A percentile compares a stretch with the other conserved stretches of the same genome.
Conservation (phyloP, 2,888 invertebrate genomes). For the Mycalesis mineus region DNA sequence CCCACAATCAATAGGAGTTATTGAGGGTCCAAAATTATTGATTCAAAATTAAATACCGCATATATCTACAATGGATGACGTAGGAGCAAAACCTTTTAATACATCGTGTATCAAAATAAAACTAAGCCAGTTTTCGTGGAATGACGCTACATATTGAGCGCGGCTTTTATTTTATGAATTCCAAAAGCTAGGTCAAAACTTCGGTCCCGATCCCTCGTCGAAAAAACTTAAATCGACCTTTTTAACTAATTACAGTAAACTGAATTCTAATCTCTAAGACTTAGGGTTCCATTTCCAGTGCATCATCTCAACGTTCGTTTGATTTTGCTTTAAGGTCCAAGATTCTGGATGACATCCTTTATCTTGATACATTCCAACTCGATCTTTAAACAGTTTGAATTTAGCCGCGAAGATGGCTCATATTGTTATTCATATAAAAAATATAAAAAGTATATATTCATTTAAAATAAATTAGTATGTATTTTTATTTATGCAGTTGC, state of each 20-base stretch:
- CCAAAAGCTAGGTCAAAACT: conserved; percentile 72
- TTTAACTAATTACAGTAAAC: conserved; percentile 29
- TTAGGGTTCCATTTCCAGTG: conserved; percentile 43
- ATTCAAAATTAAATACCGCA: background rate
- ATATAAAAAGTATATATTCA: too few relatives aligned
- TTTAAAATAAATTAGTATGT: too few relatives aligned
- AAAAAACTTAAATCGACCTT: conserved; percentile 46
- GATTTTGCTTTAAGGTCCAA: conserved; percentile 54
- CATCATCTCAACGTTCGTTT: conserved; percentile 34
- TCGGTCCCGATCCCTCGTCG: conserved; percentile 53
- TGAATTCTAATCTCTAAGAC: conserved; percentile 40
- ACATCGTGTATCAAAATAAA: conserved; percentile 9
- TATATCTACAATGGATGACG: background rate
- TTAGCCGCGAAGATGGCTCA: conserved; percentile 39
- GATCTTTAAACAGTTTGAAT: conserved; percentile 57
- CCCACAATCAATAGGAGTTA: too few relatives aligned
- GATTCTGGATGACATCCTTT: conserved; percentile 75
- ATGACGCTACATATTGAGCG: conserved; percentile 54
- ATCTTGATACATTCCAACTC: conserved; percentile 71
- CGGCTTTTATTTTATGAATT: conserved; percentile 71
- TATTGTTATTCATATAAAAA: conserved; percentile 11
- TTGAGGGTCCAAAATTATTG: too few relatives aligned
- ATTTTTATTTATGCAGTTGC: too few relatives aligned
- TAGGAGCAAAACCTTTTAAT: background rate
- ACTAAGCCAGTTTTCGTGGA: conserved; percentile 45